phyloP scores from a whole-genome alignment of 2,113 vertebrate species.

The Gallinago jamesoni region DNA sequence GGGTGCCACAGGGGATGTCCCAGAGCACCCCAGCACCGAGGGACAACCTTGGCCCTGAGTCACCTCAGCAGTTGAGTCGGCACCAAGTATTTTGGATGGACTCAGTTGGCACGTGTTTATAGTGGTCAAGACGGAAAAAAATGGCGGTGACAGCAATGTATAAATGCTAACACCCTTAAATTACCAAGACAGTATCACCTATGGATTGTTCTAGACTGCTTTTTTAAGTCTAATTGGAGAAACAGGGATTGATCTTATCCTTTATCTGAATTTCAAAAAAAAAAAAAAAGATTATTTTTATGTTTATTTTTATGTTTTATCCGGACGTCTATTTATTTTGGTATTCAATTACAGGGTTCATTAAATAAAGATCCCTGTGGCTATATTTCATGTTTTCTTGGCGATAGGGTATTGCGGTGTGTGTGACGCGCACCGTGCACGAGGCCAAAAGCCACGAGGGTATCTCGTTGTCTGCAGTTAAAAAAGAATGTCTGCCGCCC shows the following conservation, averaged over 20 bases:
- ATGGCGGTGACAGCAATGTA: not conserved
- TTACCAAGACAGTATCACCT: not conserved
- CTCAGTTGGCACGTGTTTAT: not conserved
- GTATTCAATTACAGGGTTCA: constrained; percentile 54
- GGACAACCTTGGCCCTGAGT: accelerated
- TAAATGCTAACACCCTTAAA: not conserved
- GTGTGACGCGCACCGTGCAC: not conserved
- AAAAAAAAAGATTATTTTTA: not conserved
- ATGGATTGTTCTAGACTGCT: not conserved
- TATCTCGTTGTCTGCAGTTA: not conserved
- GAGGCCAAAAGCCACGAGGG: not conserved
- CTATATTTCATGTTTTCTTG: constrained; percentile 36
- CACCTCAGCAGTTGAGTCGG: not conserved
- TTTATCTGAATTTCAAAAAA: not conserved
- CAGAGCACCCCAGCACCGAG: accelerated
- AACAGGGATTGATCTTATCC: not conserved
- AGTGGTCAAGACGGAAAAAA: not conserved
- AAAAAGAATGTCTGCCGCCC: not conserved
- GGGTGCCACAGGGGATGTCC: accelerated
- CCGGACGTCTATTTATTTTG: constrained; percentile 5
- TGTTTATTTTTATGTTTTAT: not conserved
- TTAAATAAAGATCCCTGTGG: constrained; percentile 21
- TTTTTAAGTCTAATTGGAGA: not conserved
- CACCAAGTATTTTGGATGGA: not conserved
- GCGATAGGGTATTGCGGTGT: not conserved